These are phyloP conservation scores for Lasiommata megera DNA, from an alignment of 2,888 invertebrate genomes.

Conservation along the genomic window DNA sequence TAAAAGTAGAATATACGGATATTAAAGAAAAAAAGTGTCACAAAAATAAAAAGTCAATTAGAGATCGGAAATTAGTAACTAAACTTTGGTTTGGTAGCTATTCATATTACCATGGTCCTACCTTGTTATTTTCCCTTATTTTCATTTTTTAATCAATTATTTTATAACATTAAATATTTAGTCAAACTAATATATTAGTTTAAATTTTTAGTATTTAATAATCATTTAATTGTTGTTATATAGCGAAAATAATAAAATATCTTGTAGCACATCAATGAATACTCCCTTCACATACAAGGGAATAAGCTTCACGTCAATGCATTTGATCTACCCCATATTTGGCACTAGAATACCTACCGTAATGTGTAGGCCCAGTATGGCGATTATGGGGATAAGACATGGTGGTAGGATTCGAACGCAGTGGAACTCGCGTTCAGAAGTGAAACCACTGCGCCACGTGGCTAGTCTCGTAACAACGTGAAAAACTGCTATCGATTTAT, in stretches of 20 bases:
- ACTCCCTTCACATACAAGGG: conserved; percentile 42
- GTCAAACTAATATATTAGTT: no score
- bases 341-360: conserved; percentile 71
- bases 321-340: conserved; percentile 60
- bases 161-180: no score
- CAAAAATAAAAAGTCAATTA: no score
- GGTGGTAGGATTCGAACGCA: conserved; percentile 53
- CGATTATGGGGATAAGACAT: conserved; percentile 59
- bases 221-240: not conserved
- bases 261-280: conserved; percentile 63
- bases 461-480: conserved; percentile 28
- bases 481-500: conserved; percentile 21
- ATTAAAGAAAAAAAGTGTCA: no score
- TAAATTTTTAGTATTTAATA: no score
- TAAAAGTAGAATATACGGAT: no score
- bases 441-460: conserved; percentile 24
- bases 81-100: no score
- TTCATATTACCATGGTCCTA: no score
- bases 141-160: no score
- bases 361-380: conserved; percentile 70
- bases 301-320: conserved; percentile 66
- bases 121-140: no score
- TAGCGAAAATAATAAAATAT: not conserved
- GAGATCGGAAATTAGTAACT: no score
- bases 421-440: conserved; percentile 24